Conservation (phyloP, 1,140 invertebrate species). For the Dreissena rostriformis region DNA sequence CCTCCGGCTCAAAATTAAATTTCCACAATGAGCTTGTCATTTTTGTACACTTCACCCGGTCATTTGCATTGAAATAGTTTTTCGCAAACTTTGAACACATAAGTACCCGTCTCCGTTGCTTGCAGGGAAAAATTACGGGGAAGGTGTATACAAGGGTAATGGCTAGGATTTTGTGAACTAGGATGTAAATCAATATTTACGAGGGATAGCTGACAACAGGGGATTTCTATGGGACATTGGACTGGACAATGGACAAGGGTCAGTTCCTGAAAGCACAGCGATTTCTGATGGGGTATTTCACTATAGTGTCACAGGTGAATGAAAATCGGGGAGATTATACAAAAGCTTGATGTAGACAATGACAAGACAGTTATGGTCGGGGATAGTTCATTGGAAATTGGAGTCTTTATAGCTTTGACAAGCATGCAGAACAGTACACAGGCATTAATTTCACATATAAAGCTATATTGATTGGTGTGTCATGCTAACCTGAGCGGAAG, state of each 20-base stretch:
- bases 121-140: conserved; percentile 41
- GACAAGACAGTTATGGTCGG: conserved; percentile 31
- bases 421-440: conserved; percentile 1
- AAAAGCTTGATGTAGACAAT: conserved; percentile 37
- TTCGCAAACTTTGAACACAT: background rate
- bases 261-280: conserved; percentile 42
- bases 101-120: conserved; percentile 51
- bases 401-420: background rate
- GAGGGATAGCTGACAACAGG: conserved; percentile 41
- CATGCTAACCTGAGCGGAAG: no score
- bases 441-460: no score
- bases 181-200: conserved; percentile 47
- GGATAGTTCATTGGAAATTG: background rate
- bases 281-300: conserved; percentile 29
- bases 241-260: conserved; percentile 30
- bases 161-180: conserved; percentile 35
- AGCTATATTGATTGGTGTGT: no score
- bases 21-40: background rate
- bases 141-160: conserved; percentile 49
- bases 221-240: conserved; percentile 3
- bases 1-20: no score
- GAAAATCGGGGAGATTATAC: conserved; percentile 36
- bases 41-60: background rate
- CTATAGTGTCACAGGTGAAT: conserved; percentile 52
- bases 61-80: background rate